phyloP scores from a whole-genome alignment of 2,888 invertebrate genomes.

The Phragmatobia fuliginosa region DNA sequence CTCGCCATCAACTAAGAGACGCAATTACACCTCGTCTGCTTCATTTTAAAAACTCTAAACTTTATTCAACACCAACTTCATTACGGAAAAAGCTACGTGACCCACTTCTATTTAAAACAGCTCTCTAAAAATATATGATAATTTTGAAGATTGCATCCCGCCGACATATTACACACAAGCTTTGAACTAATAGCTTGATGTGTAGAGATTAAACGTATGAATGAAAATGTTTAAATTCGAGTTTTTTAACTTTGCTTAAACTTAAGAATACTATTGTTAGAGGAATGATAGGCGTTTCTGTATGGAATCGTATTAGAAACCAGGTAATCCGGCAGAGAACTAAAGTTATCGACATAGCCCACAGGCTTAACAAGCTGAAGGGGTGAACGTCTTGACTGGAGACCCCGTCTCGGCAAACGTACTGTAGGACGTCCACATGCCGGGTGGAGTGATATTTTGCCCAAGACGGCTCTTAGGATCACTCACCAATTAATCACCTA shows the following conservation, averaged over 20 bases:
- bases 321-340: no score
- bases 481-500: no score
- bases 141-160: slow-evolving; percentile 1
- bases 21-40: slow-evolving; percentile 7
- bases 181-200: neutral
- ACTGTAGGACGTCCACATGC: no score
- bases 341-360: no score
- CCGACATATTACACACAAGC: neutral
- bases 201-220: neutral
- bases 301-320: no score
- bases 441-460: no score
- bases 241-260: neutral
- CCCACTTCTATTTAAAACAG: slow-evolving; percentile 15
- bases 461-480: no score
- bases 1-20: slow-evolving; percentile 2
- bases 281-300: no score
- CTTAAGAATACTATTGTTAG: no score
- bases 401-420: no score
- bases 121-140: slow-evolving; percentile 1
- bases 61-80: slow-evolving; percentile 10
- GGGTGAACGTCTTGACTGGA: no score
- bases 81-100: slow-evolving; percentile 11
- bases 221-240: neutral
- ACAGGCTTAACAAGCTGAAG: no score
- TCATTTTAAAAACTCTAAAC: slow-evolving; percentile 3